A percentile compares a stretch with the other conserved stretches of the same genome.
These are phyloP conservation scores for Anarsia innoxiella DNA, from an alignment of 2,888 invertebrate genomes.

Conservation along the genomic window DNA sequence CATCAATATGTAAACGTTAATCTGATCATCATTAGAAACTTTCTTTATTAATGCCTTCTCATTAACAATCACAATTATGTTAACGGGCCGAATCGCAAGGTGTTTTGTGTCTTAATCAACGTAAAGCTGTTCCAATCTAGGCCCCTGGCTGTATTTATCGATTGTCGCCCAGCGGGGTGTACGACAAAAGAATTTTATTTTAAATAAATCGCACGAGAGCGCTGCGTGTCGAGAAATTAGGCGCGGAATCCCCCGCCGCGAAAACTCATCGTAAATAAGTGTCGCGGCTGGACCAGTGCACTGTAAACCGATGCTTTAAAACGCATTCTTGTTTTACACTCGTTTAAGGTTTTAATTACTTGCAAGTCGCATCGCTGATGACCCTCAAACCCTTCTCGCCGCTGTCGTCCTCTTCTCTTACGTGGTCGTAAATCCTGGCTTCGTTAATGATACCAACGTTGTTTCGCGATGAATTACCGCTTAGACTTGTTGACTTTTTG, in stretches of 20 bases:
- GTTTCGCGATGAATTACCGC: slow-evolving; percentile 63
- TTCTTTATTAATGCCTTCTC: slow-evolving; percentile 24
- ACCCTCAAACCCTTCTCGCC: slow-evolving; percentile 30
- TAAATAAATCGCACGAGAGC: slow-evolving; percentile 70
- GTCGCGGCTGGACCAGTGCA: slow-evolving; percentile 47
- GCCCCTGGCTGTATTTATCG: slow-evolving; percentile 57
- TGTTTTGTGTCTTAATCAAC: slow-evolving; percentile 62
- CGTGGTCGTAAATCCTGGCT: slow-evolving; percentile 68
- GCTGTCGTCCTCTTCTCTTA: slow-evolving; percentile 32
- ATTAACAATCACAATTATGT: slow-evolving; percentile 40
- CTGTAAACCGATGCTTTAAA: slow-evolving; percentile 50
- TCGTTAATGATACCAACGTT: slow-evolving; percentile 62
- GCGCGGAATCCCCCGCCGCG: slow-evolving; percentile 67
- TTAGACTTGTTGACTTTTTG: slow-evolving; percentile 61
- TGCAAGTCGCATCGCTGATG: slow-evolving; percentile 62
- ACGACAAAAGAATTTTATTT: slow-evolving; percentile 66
- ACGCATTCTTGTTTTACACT: slow-evolving; percentile 69
- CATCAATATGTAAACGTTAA: background rate
- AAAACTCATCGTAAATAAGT: slow-evolving; percentile 71
- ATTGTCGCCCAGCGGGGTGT: slow-evolving; percentile 63
- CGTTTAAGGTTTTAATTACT: slow-evolving; percentile 72
- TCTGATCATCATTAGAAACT: background rate
- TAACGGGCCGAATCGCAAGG: slow-evolving; percentile 40
- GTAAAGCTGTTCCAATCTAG: slow-evolving; percentile 53
- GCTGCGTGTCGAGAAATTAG: slow-evolving; percentile 70